Evolutionary conservation across 2,888 invertebrate species (phyloP).

Genomic region (Troides helena): DNA sequence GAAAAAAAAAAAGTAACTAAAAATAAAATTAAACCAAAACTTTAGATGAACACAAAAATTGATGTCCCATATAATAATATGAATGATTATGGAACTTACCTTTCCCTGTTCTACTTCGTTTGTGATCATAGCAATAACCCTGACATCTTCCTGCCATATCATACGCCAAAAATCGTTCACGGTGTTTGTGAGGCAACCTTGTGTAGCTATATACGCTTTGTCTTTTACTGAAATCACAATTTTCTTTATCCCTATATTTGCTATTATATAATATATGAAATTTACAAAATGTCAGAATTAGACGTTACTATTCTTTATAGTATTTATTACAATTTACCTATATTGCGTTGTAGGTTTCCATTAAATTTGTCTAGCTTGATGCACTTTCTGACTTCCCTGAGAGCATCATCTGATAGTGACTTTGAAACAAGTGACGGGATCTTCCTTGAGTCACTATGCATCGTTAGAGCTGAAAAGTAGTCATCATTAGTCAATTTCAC

Average conservation of each 20-base stretch:
- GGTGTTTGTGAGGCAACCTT: slow-evolving; percentile 95
- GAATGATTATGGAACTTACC: slow-evolving; percentile 52
- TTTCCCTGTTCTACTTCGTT: slow-evolving; percentile 97
- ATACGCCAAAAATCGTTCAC: slow-evolving; percentile 97
- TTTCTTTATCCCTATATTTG: background rate
- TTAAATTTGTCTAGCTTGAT: slow-evolving; percentile 59
- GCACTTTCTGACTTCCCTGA: slow-evolving; percentile 54
- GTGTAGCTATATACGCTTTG: slow-evolving; percentile 93
- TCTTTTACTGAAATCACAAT: slow-evolving; percentile 52
- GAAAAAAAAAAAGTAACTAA: too few species aligned
- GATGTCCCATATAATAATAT: background rate
- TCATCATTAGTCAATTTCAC: background rate
- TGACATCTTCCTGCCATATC: slow-evolving; percentile 98
- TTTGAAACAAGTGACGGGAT: slow-evolving; percentile 53
- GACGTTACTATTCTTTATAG: background rate
- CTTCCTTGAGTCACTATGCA: slow-evolving; percentile 48
- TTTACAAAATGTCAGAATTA: background rate
- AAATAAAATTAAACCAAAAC: too few species aligned
- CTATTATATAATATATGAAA: background rate
- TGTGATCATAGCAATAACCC: slow-evolving; percentile 99
- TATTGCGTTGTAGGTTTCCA: slow-evolving; percentile 48
- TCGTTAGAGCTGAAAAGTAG: slow-evolving; percentile 51
- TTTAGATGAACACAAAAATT: too few species aligned
- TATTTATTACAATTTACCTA: slow-evolving; percentile 40
- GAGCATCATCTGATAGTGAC: slow-evolving; percentile 63